phyloP scores from a whole-genome alignment of 2,888 invertebrate species.

The Scotopteryx bipunctaria region DNA sequence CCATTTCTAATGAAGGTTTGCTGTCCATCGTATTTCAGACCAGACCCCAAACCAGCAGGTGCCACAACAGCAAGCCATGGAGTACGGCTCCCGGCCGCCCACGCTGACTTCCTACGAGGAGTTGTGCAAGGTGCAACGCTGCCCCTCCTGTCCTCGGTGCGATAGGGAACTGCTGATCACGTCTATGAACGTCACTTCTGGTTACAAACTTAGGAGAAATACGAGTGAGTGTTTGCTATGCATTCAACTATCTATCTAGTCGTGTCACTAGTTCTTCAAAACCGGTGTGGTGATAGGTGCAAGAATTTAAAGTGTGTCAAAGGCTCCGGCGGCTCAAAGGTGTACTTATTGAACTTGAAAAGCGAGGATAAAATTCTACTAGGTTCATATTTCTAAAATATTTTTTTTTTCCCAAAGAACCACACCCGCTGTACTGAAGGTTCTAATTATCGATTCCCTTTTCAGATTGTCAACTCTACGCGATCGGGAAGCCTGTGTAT shows the following conservation, averaged over 20 bases:
- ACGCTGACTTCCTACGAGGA: conserved; percentile 73
- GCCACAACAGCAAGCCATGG: conserved; percentile 62
- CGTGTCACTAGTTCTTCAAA: too few species aligned
- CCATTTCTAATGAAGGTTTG: too few species aligned
- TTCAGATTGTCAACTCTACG: conserved; percentile 93
- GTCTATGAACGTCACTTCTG: conserved; percentile 82
- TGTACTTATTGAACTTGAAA: too few species aligned
- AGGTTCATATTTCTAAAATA: too few species aligned
- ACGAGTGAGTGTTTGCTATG: conserved; percentile 56
- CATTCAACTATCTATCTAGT: not conserved
- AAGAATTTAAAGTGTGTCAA: too few species aligned
- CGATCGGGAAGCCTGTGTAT: conserved; percentile 96
- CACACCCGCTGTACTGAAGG: too few species aligned
- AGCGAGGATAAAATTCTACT: too few species aligned
- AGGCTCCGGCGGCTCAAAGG: too few species aligned
- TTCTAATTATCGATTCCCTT: too few species aligned
- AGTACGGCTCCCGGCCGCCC: conserved; percentile 72
- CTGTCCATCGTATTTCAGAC: conserved; percentile 42
- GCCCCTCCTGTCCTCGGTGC: conserved; percentile 73
- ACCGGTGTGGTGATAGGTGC: too few species aligned
- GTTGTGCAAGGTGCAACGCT: conserved; percentile 71
- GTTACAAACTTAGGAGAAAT: conserved; percentile 67
- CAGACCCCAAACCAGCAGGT: conserved; percentile 61
- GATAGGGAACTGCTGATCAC: conserved; percentile 71
- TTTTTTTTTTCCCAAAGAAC: too few species aligned